Conservation (phyloP, 2,797 vertebrate species). For the Erethizon dorsatum region DNA sequence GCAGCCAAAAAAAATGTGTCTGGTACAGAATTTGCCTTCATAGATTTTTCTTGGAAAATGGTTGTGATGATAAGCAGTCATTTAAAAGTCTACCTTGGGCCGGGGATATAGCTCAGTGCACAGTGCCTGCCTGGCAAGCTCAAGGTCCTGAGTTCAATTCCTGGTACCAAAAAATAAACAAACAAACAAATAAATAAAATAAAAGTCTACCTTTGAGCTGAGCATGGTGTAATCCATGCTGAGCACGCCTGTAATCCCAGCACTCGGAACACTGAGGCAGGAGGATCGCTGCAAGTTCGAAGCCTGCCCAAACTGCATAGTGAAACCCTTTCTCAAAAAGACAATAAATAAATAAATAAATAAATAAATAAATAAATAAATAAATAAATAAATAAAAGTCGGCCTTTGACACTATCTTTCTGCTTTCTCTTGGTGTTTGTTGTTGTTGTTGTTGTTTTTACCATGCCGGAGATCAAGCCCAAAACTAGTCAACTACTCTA, state of each 20-base stretch:
- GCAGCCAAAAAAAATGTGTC: constrained; percentile 54
- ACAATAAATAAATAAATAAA: background rate
- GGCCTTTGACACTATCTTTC: constrained; percentile 57
- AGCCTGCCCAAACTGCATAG: background rate
- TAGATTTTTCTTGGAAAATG: constrained; percentile 61
- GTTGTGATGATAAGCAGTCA: constrained; percentile 65
- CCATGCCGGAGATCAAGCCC: background rate
- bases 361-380: background rate
- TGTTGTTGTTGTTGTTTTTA: background rate
- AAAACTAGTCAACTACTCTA: background rate
- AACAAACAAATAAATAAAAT: background rate
- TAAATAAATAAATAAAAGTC: background rate
- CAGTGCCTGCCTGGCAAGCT: no score
- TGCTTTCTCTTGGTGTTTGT: background rate
- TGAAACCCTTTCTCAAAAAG: background rate
- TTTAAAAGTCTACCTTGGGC: constrained; percentile 43
- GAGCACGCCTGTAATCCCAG: background rate
- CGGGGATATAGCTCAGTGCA: no score
- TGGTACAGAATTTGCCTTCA: constrained; percentile 44
- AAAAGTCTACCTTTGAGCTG: background rate
- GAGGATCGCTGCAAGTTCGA: no score
- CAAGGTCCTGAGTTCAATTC: no score
- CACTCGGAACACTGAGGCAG: background rate
- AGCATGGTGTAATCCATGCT: background rate
- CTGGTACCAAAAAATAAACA: no score